Evolutionary conservation across 2,888 invertebrate genomes (phyloP), one percentile per base, ranked within the genome.

Genomic region (Gnatocerus cornutus): DNA sequence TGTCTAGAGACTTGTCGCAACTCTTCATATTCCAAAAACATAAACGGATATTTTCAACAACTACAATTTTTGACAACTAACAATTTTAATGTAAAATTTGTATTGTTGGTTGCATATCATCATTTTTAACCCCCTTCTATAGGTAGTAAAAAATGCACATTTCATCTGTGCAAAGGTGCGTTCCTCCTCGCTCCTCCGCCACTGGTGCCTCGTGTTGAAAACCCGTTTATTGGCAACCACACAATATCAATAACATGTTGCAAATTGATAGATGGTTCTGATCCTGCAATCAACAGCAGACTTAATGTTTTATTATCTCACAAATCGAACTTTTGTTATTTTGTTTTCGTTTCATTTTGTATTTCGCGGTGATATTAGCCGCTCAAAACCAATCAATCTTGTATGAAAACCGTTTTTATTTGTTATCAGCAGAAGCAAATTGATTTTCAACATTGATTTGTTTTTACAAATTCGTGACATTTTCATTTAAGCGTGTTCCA

Each of bases 241-340:
- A 59, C 50, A 61, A 39, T 61, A 61, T 61, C 61, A 61, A 61
- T 61, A 61, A 61, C 46, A 48, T 50, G 48, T 61, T 33, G 48
- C 61, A 61, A 61, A 61, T 61, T 61, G 61, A 61, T 61, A 48
- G 61, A 61, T 48, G 48, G 48, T 41, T 48, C 50, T 61, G 48
- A 48, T 33, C 50, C 59, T 61, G 39, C 48, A 61, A 61, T 61
- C 61, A 61, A n/a, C 37, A 50, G 39, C 48, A 21, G 61, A 61
- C 48, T 61, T 61, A 48, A 50, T 61, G 50, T 61, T 61, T 61
- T 50, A 48, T 61, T 50, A 59, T 59, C 39, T 33, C 48, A 37
- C 50, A 33, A 33, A 46, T 33, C 30, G 33, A n/a, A 6, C 13
- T 41, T 45, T 50, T 13, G 37, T 61, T 61, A 45, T 48, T 45